Percentiles rank a stretch among this genome's conserved stretches.
phyloP scores from a whole-genome alignment of 2,113 vertebrate species.

The Maccullochella peelii region DNA sequence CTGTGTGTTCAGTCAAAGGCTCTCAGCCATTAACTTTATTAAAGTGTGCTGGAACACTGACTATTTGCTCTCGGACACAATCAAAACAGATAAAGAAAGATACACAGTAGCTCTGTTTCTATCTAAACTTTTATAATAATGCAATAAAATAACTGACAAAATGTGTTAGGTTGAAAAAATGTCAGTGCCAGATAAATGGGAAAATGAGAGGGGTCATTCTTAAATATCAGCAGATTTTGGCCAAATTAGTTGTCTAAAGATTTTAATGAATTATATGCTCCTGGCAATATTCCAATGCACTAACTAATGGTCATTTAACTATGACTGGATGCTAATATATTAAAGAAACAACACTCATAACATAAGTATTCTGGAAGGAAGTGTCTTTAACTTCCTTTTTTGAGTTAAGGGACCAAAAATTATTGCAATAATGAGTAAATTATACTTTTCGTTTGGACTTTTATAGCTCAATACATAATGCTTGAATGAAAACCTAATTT shows the following conservation, averaged over 20 bases:
- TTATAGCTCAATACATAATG: not conserved
- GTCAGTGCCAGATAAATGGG: not conserved
- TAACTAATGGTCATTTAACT: not conserved
- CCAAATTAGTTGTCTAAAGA: not conserved
- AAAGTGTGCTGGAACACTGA: conserved; percentile 24
- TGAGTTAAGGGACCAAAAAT: not conserved
- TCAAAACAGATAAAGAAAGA: conserved; percentile 4
- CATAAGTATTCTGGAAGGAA: not conserved
- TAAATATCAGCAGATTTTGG: not conserved
- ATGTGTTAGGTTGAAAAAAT: not conserved
- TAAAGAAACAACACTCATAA: not conserved
- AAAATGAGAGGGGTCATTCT: not conserved
- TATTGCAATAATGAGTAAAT: not conserved
- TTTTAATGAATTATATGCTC: not conserved
- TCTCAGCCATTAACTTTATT: conserved; percentile 62
- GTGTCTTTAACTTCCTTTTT: not conserved
- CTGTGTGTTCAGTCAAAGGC: conserved; percentile 19
- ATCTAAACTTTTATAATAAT: not conserved
- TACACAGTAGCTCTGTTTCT: not conserved
- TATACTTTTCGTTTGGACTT: not conserved
- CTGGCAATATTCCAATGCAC: not conserved
- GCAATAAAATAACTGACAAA: not conserved
- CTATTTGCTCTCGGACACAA: not conserved
- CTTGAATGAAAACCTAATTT: not conserved
- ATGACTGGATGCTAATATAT: not conserved